Conservation (phyloP, 2,113 vertebrate species). For the Aramus guarauna region DNA sequence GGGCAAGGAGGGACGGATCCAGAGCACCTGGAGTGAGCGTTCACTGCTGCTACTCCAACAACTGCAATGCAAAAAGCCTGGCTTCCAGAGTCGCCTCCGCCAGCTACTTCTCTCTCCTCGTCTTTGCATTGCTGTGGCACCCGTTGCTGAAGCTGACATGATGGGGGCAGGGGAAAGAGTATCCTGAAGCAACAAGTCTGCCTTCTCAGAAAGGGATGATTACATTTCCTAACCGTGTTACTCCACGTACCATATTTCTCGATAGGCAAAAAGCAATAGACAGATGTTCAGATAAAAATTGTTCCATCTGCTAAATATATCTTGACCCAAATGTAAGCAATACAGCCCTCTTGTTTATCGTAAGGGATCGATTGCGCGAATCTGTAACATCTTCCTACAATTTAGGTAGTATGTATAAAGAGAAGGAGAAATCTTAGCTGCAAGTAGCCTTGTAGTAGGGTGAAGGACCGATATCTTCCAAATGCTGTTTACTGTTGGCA, state of each 20-base stretch:
- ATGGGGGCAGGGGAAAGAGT: background rate
- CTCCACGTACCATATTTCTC: background rate
- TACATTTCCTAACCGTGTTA: background rate
- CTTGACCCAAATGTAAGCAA: background rate
- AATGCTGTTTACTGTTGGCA: background rate
- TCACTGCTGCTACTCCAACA: conserved; percentile 85
- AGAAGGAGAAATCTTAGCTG: background rate
- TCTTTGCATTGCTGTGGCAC: conserved; percentile 6
- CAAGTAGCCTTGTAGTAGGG: background rate
- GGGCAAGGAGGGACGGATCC: conserved; percentile 81
- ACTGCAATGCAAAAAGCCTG: conserved; percentile 79
- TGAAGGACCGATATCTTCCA: background rate
- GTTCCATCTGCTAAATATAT: background rate
- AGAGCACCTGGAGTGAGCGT: conserved; percentile 79
- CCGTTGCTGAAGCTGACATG: conserved; percentile 49
- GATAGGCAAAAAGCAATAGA: conserved; percentile 7
- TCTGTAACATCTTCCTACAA: background rate
- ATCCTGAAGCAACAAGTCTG: background rate
- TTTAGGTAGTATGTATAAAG: background rate
- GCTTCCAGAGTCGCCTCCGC: conserved; percentile 15
- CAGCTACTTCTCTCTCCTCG: background rate
- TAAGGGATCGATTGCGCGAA: background rate
- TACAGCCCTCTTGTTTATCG: background rate
- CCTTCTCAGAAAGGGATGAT: background rate
- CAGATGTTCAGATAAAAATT: background rate